These are phyloP conservation scores for Amblyopsis hoosieri DNA, from an alignment of 2,797 vertebrate genomes.

Conservation along the genomic window DNA sequence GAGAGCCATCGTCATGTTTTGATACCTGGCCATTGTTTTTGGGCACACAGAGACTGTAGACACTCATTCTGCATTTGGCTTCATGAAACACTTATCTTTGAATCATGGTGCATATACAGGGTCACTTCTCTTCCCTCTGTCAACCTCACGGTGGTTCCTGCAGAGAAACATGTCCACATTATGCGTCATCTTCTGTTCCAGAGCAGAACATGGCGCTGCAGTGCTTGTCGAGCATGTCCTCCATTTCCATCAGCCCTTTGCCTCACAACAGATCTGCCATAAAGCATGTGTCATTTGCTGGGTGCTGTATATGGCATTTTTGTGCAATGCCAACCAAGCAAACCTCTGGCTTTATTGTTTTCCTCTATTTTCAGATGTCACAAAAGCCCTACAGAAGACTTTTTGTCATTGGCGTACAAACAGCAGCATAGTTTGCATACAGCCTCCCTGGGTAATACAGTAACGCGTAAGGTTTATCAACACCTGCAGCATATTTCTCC, in stretches of 20 bases:
- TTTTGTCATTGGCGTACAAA: no score
- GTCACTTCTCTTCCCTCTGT: conserved; percentile 9
- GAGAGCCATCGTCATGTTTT: no score
- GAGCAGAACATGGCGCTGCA: conserved; percentile 3
- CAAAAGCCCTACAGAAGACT: conserved; percentile 4
- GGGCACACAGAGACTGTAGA: no score
- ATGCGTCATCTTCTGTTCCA: conserved; percentile 52
- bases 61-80: conserved; percentile 11
- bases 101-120: conserved; percentile 3
- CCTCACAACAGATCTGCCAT: conserved; percentile 27
- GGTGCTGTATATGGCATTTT: conserved; percentile 17
- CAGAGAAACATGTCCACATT: neutral
- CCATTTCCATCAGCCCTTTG: conserved; percentile 12
- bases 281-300: conserved; percentile 27
- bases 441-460: no score
- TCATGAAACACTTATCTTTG: conserved; percentile 15
- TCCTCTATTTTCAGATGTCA: conserved; percentile 30
- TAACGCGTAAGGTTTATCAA: no score
- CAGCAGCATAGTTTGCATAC: no score
- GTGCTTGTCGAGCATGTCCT: conserved; percentile 32
- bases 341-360: conserved; percentile 19
- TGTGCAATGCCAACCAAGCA: conserved; percentile 20
- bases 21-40: no score
- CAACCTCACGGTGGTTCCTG: no score
- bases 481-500: no score